phyloP scores from a whole-genome alignment of 2,113 vertebrate species.

The Centropus unirufus region DNA sequence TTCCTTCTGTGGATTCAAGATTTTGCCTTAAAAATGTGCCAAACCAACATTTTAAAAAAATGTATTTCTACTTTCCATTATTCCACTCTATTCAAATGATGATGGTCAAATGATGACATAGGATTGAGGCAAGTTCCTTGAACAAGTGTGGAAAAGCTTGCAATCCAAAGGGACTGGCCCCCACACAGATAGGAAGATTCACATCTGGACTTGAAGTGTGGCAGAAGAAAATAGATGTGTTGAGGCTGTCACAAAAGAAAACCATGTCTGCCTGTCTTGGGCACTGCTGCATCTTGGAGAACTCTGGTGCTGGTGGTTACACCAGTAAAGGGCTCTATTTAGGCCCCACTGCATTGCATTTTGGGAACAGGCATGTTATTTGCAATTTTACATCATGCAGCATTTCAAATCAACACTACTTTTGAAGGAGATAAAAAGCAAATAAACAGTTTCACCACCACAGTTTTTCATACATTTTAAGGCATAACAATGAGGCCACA shows the following conservation, averaged over 20 bases:
- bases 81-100: neutral
- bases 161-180: neutral
- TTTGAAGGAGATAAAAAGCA: neutral
- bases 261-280: neutral
- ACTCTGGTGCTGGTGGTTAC: neutral
- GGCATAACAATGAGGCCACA: neutral
- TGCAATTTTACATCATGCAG: neutral
- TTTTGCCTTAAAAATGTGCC: neutral
- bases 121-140: neutral
- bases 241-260: neutral
- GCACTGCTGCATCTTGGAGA: neutral
- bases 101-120: neutral
- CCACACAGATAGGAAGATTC: neutral
- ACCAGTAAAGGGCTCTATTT: neutral
- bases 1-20: neutral
- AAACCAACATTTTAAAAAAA: neutral
- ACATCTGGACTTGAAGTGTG: neutral
- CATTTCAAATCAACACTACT: neutral
- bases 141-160: neutral
- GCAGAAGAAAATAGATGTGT: neutral
- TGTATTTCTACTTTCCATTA: neutral
- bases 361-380: neutral
- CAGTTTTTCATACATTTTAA: neutral
- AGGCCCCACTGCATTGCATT: accelerated
- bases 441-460: neutral